Percentiles rank a stretch among this genome's conserved stretches.
These are phyloP conservation scores for Macaria notata DNA, from an alignment of 2,888 invertebrate species.

Conservation along the genomic window DNA sequence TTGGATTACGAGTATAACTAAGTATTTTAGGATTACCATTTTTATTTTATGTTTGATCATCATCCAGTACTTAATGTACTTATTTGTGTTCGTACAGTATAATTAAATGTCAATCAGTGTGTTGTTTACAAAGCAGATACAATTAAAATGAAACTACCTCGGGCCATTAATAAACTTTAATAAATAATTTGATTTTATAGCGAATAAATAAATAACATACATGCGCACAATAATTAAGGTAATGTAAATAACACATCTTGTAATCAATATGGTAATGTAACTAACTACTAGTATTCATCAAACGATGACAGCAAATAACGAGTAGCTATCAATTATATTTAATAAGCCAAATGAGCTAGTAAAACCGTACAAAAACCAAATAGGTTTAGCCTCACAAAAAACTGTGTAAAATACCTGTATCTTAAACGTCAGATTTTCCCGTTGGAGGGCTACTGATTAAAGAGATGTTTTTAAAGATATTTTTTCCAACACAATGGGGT, in stretches of 20 bases:
- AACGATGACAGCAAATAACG: constrained; percentile 15
- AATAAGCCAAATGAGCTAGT: background rate
- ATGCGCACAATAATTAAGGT: constrained; percentile 1
- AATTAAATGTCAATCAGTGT: constrained; percentile 4
- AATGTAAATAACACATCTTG: constrained; percentile 4
- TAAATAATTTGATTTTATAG: constrained; percentile 3
- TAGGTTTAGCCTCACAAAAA: too few species aligned
- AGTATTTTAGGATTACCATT: too few species aligned
- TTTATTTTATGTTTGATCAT: too few species aligned
- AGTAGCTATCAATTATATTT: constrained; percentile 7
- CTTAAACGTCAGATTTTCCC: constrained; percentile 4
- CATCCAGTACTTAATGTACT: too few species aligned
- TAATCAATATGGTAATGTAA: constrained; percentile 4
- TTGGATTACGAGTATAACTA: too few species aligned
- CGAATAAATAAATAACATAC: background rate
- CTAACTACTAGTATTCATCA: constrained; percentile 10
- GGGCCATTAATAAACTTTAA: background rate
- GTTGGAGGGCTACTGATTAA: constrained; percentile 7
- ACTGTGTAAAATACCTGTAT: background rate
- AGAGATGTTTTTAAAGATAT: constrained; percentile 34
- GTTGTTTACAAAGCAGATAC: constrained; percentile 8
- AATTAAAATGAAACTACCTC: constrained; percentile 1
- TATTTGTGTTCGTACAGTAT: too few species aligned
- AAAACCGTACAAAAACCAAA: background rate
- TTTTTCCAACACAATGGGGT: constrained; percentile 45